These are phyloP conservation scores for Kradibia gibbosae DNA, from an alignment of 1,140 invertebrate genomes.

Conservation along the genomic window DNA sequence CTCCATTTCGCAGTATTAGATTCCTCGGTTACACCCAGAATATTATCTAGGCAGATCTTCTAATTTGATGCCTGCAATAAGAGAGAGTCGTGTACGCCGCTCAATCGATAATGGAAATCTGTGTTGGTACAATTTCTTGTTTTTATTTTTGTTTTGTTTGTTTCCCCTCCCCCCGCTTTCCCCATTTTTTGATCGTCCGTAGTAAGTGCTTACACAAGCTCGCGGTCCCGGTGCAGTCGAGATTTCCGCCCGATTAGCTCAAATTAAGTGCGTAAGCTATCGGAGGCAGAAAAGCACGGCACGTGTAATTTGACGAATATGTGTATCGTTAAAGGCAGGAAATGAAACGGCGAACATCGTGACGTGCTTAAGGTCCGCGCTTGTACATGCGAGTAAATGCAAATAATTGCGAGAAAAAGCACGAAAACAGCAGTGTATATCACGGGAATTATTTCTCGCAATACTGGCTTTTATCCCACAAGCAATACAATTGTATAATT, in stretches of 20 bases:
- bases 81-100: neutral
- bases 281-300: neutral
- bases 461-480: neutral
- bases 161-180: no score
- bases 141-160: no score
- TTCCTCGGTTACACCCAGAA: neutral
- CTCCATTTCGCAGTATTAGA: neutral
- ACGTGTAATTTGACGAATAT: constrained; percentile 31
- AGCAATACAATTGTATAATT: neutral
- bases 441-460: neutral
- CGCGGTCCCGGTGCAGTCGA: neutral
- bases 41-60: neutral
- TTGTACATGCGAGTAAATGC: neutral
- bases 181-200: neutral
- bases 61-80: neutral
- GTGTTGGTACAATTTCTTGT: constrained; percentile 37
- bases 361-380: neutral
- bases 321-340: constrained; percentile 37
- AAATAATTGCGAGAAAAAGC: constrained; percentile 33
- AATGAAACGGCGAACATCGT: constrained; percentile 12
- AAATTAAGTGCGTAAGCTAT: constrained; percentile 38
- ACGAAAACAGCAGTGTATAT: neutral
- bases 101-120: constrained; percentile 33
- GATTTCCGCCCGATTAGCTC: constrained; percentile 37
- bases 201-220: neutral